Percentiles rank a stretch among this genome's conserved stretches.
These are phyloP conservation scores for Tragelaphus buxtoni DNA, from an alignment of 2,113 vertebrate species.

Conservation along the genomic window DNA sequence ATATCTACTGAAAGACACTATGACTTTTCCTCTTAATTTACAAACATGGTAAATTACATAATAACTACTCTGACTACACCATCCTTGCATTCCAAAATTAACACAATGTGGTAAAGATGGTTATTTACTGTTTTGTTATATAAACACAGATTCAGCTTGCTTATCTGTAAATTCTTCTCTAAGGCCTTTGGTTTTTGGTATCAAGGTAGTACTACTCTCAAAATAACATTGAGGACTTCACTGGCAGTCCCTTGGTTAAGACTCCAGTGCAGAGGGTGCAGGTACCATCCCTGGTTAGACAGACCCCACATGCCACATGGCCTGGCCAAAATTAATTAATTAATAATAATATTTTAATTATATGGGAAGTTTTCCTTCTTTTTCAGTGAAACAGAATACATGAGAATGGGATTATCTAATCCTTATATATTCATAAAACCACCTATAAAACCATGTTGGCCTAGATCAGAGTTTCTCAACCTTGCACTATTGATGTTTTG, in stretches of 20 bases:
- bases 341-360: background rate
- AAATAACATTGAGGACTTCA: background rate
- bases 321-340: background rate
- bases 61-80: background rate
- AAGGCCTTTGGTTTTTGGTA: background rate
- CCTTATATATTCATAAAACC: background rate
- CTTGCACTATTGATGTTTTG: background rate
- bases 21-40: background rate
- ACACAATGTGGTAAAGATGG: background rate
- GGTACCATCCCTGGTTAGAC: background rate
- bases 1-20: background rate
- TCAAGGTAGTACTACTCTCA: background rate
- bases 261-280: background rate
- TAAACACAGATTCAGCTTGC: background rate
- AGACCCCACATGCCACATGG: background rate
- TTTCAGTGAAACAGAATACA: background rate
- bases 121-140: background rate
- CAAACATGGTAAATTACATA: background rate
- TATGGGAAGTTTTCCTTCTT: background rate
- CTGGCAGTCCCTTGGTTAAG: background rate
- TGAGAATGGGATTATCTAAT: background rate
- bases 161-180: background rate
- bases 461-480: background rate
- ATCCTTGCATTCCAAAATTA: background rate
- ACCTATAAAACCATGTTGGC: background rate